phyloP scores from a whole-genome alignment of 2,888 invertebrate genomes.

The Agrenia bidenticulata region DNA sequence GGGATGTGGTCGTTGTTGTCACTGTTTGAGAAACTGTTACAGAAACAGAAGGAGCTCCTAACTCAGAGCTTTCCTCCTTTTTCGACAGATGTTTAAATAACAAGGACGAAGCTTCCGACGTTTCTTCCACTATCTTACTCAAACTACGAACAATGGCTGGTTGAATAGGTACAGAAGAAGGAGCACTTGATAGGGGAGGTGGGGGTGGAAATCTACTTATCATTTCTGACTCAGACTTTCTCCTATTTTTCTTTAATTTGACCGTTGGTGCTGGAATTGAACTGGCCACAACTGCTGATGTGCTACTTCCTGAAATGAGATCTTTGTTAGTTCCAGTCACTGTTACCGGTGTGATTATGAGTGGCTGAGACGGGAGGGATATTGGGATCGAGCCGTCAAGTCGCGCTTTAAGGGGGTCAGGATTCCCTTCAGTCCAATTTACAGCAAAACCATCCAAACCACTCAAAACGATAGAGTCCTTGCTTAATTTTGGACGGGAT shows the following conservation, averaged over 20 bases:
- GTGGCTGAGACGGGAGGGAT: background rate
- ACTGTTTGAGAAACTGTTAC: background rate
- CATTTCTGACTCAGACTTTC: background rate
- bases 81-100: constrained; percentile 15
- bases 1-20: background rate
- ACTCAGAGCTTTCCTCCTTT: constrained; percentile 13
- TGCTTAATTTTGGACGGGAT: constrained; percentile 45
- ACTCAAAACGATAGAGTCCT: constrained; percentile 11
- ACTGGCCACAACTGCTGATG: background rate
- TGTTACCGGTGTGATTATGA: background rate
- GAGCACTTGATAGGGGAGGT: constrained; percentile 4
- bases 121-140: background rate
- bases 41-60: constrained; percentile 1
- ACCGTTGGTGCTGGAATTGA: constrained; percentile 9
- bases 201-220: background rate
- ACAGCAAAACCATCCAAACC: background rate
- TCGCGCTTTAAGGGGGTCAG: background rate
- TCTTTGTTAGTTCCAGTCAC: constrained; percentile 10
- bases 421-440: background rate
- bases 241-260: constrained; percentile 16
- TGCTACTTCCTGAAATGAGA: constrained; percentile 12
- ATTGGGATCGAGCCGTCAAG: background rate
- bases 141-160: background rate
- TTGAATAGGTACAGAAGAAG: background rate
- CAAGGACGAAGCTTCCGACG: background rate